Evolutionary conservation across 2,888 invertebrate species (phyloP).

Genomic region (Carcina quercana): DNA sequence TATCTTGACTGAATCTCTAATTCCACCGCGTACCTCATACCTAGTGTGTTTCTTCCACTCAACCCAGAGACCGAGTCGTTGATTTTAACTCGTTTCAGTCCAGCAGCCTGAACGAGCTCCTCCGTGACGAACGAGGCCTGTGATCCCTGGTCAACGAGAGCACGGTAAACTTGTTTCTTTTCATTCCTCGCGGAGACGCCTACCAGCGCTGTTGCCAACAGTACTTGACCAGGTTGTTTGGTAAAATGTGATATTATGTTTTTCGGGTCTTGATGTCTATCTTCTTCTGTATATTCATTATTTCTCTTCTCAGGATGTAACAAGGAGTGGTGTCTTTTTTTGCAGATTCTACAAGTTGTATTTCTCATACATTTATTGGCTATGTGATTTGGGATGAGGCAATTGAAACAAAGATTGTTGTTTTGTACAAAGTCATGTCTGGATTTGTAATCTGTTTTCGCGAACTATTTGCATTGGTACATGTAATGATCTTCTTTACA

Average conservation of each 20-base stretch:
- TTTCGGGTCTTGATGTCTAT: not conserved
- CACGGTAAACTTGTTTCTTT: conserved; percentile 7
- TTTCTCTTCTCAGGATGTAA: conserved; percentile 17
- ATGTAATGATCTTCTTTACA: conserved; percentile 20
- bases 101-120: conserved; percentile 12
- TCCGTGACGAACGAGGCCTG: conserved; percentile 21
- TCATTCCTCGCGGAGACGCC: conserved; percentile 12
- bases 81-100: conserved; percentile 9
- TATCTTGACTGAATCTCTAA: conserved; percentile 4
- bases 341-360: conserved; percentile 14
- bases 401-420: conserved; percentile 21
- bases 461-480: conserved; percentile 17
- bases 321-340: conserved; percentile 17
- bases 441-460: conserved; percentile 9
- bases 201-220: conserved; percentile 19
- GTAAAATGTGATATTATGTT: conserved; percentile 5
- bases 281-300: too few relatives aligned
- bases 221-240: conserved; percentile 1
- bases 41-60: conserved; percentile 10
- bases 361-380: conserved; percentile 12
- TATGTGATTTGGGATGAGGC: conserved; percentile 18
- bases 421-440: conserved; percentile 15
- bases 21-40: not conserved
- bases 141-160: conserved; percentile 22
- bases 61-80: conserved; percentile 12